These are phyloP conservation scores for Xanthia togata DNA, from an alignment of 2,888 invertebrate species.

Conservation along the genomic window DNA sequence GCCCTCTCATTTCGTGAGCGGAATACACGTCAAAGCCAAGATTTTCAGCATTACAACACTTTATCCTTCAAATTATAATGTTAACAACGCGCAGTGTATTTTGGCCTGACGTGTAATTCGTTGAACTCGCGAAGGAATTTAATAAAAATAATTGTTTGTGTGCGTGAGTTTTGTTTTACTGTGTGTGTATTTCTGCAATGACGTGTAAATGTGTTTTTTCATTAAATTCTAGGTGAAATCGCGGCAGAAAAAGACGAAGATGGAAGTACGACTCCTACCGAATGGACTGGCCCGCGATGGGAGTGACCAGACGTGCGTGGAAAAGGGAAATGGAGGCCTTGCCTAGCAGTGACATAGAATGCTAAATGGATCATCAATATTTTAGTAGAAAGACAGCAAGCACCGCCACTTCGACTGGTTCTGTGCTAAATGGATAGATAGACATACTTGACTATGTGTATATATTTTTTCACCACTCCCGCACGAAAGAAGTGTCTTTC, in stretches of 20 bases:
- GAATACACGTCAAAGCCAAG: slow-evolving; percentile 42
- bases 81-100: slow-evolving; percentile 58
- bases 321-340: neutral
- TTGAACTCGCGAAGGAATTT: slow-evolving; percentile 38
- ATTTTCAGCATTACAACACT: slow-evolving; percentile 53
- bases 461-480: no score
- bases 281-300: neutral
- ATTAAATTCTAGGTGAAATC: neutral
- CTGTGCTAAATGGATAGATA: neutral
- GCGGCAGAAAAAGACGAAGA: neutral
- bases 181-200: neutral
- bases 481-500: no score
- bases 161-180: neutral
- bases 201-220: neutral
- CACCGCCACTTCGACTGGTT: no score
- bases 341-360: neutral
- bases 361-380: neutral
- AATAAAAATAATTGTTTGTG: slow-evolving; percentile 40
- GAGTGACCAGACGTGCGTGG: neutral
- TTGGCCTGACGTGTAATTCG: slow-evolving; percentile 54
- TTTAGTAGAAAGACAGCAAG: no score
- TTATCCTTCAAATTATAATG: slow-evolving; percentile 60
- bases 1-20: slow-evolving; percentile 28
- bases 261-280: neutral
- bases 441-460: neutral